Evolutionary conservation across 2,113 vertebrate species (phyloP), one percentile per base, ranked within the genome.

Genomic region (Hirundichthys speculiger): DNA sequence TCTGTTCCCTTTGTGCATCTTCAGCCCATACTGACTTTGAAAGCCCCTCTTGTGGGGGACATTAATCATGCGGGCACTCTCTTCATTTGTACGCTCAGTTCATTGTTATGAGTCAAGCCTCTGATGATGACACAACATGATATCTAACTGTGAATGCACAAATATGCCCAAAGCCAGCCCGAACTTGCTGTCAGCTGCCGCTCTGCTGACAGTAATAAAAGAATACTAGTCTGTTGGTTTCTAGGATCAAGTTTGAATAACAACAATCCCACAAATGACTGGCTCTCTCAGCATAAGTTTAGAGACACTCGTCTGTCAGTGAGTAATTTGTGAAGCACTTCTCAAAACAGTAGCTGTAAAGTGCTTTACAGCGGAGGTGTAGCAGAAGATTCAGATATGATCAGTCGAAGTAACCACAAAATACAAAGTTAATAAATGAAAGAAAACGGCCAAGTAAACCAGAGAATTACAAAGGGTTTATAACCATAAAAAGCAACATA

Each of bases 21-120:
- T 66, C 47, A 25, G 8, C 53, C 49, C 42, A 41, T 53, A 67
- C 40, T 58, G 68, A 66, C 58, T 64, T 13, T 78, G 49, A 77
- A 63, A 13, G 5, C 7, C 40, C 60, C 68, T 66, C 64, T 69
- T 48, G 18, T 7, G 14, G 11, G 15, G 25, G 30, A 34, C 30
- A 34, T 27, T 8, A 27, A 27, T 27, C 24, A 34, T 71, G 69
- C 21, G 75, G 64, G 75, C 13, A 45, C n/a, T 13, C 52, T 52
- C 51, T 43, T 73, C 73, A 34, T 3, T 34, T 34, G 30, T 54
- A 72, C 68, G 53, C 58, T 84, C 49, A 77, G 72, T 62, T 43
- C 48, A 64, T 74, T 84, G 68, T 86, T 77, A 39, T 7, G 46
- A 48, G 45, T 48, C 46, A 50, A 48, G 56, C 42, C 49, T 52